Base-by-base conservation (phyloP, 2,113 vertebrate species). In the Chiloscyllium plagiosum region DNA sequence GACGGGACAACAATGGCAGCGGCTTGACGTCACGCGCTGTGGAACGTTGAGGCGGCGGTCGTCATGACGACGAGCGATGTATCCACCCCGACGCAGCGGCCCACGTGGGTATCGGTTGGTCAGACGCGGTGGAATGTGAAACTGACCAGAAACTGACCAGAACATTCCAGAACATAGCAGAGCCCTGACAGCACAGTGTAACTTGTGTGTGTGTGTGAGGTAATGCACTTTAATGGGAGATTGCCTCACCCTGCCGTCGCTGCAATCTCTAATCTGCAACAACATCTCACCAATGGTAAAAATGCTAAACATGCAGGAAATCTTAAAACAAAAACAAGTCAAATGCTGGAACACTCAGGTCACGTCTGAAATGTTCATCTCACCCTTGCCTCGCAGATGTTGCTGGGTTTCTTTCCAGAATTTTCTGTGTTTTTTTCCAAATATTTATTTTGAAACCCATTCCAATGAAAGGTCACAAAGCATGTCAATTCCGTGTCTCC, bases 51-150 rank as follows among this genome's bases (percentile, higher is more conserved):
- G 89, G 61, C 61, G 65, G 89, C 89, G 89, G 42, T 95, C 66
- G 37, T 69, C 92, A 33, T 72, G 69, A 37, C 42, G 94, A 95
- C 69, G 94, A 2, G 89, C 93, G 68, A 72, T 76, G 94, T 95
- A 37, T 95, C 76, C 33, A 37, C 6, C 68, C 76, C 76, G 12
- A 33, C 61, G 65, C 4, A 1, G 90, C 0, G 26, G 26, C 17
- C 4, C 22, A 33, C 52, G 56, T 3, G 76, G 13, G 10, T 13
- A n/a, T 7, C 26, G 87, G 87, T 22, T 13, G 26, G 29, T 0
- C 87, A 61, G 87, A 56, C 50, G 1, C 29, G 10, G 24, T 6
- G 89, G 89, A 66, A 93, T 66, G 56, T 37, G 89, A 8, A 93
- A 66, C 17, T 68, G 89, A 93, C 89, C 78, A 13, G 3, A 24